Base-by-base conservation (phyloP, 2,797 vertebrate species). In the Euphonia xanthogaster region DNA sequence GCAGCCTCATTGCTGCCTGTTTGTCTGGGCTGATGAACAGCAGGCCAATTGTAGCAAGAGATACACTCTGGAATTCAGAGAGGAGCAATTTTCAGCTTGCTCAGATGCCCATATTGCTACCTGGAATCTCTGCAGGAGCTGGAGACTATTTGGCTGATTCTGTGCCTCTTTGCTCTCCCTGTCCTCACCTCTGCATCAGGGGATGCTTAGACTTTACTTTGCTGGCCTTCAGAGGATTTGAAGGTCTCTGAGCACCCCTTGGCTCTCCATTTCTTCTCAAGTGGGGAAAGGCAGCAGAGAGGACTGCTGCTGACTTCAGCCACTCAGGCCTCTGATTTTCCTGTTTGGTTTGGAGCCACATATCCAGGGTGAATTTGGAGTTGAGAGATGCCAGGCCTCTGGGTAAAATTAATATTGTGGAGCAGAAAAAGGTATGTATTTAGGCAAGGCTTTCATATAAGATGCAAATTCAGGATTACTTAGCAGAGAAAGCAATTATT, bases 81-180 rank as follows among this genome's bases (percentile, higher is more conserved):
- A 93, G 58, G 72, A 89, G 35, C 75, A 80, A 75, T 96, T 96
- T 94, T 88, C 68, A 58, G 68, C 84, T 96, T 92, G 81, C 39
- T 50, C 33, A 92, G 88, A 85, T 86, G 63, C 47, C 60, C 9
- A 0, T 60, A 13, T 85, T 78, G 37, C 75, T 91, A 21, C 84
- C 47, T 91, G 78, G 71, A 87, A 57, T 57, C 78, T 91, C 93
- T 91, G 78, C 85, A 80, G 88, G 94, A 92, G 61, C 65, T 80
- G 11, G 79, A 85, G 57, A 14, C 39, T 67, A 17, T 58, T 31
- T 54, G 72, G 25, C 75, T 80, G 22, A 71, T 82, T 87, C 53
- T 54, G 35, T 85, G 58, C 40, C 68, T 91, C 75, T 89, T 82
- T 91, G 68, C 84, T 91, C 78, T 39, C 21, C 74, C 53, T 35